Percentiles rank a stretch among this genome's conserved stretches.
Evolutionary conservation across 2,888 invertebrate species (phyloP).

Genomic region (Lagria hirta): DNA sequence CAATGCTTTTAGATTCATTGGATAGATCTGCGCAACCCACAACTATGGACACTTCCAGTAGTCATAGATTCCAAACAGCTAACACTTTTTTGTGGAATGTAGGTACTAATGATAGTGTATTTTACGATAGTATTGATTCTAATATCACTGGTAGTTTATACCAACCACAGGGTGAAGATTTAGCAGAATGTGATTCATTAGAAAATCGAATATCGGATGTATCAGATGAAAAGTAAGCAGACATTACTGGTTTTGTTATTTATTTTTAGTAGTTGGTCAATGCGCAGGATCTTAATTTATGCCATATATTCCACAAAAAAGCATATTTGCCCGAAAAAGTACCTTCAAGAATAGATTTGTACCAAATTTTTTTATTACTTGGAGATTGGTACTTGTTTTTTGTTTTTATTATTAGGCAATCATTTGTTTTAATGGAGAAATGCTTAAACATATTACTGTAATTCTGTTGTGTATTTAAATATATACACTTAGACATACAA

Average conservation of each 20-base stretch:
- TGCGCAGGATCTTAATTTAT: not conserved
- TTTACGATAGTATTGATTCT: constrained; percentile 71
- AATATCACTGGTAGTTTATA: constrained; percentile 53
- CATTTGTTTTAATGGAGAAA: too few species aligned
- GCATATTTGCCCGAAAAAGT: too few species aligned
- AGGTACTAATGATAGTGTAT: constrained; percentile 50
- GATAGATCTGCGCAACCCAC: constrained; percentile 50
- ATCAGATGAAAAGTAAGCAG: constrained; percentile 38
- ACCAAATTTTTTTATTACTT: constrained; percentile 41
- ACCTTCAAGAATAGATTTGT: constrained; percentile 40
- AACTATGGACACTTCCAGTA: constrained; percentile 29
- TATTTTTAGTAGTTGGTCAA: too few species aligned
- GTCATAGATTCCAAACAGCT: constrained; percentile 52
- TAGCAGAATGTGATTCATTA: constrained; percentile 62
- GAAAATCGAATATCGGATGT: constrained; percentile 52
- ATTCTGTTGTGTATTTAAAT: constrained; percentile 6
- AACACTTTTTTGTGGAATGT: constrained; percentile 61
- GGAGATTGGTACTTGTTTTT: constrained; percentile 34
- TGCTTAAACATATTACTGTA: not conserved
- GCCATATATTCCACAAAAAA: constrained; percentile 1
- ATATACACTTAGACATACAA: constrained; percentile 16
- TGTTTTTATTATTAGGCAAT: constrained; percentile 7
- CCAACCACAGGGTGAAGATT: constrained; percentile 56
- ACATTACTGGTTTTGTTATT: too few species aligned
- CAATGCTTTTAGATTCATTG: constrained; percentile 57